Evolutionary conservation across 2,797 vertebrate species (phyloP), one percentile per base, ranked within the genome.

Genomic region (Denticeps clupeoides): DNA sequence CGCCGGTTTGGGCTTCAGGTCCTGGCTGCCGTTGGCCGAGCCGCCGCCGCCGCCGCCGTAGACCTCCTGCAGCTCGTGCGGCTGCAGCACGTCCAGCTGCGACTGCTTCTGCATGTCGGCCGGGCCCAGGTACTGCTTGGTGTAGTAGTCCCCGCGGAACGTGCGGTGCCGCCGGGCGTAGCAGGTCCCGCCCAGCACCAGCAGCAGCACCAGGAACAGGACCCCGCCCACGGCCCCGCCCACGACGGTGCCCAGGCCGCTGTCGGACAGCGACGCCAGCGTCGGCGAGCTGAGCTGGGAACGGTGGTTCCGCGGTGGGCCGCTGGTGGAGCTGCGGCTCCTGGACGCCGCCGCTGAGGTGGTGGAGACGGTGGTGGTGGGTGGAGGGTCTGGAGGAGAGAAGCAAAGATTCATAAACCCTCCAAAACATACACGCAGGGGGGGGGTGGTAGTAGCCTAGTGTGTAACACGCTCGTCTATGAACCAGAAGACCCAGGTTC

Each of bases 41-140:
- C 81, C 80, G 46, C 80, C 77, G 11, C 72, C 78, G 47, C 87
- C 89, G 50, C 81, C 77, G 9, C 72, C 78, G 48, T 87, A 89
- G 59, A 94, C 88, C 55, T 91, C 82, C 73, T 87, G 85, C 67
- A 92, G 81, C 80, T 94, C 89, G 49, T 94, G 89, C n/a, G 91
- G 89, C 70, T 95, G 89, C 60, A 95, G 83, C 57, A 93, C 90
- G 63, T 97, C 93, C 71, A 96, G 83, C 55, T 95, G 91, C 8
- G 93, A 89, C 72, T 97, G 91, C 78, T 95, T 97, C 53, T 97
- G 93, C 89, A 96, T 95, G 80, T 97, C 93, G 9, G 90, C 88
- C 1, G 90, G 91, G 47, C 91, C 89, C 77, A 92, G 82, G 82
- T 97, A 99, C 80, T 91, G 95, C 69, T 99, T 97, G 72, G 94